phyloP scores from a whole-genome alignment of 1,140 invertebrate genomes.

The Coptotermes formosanus region DNA sequence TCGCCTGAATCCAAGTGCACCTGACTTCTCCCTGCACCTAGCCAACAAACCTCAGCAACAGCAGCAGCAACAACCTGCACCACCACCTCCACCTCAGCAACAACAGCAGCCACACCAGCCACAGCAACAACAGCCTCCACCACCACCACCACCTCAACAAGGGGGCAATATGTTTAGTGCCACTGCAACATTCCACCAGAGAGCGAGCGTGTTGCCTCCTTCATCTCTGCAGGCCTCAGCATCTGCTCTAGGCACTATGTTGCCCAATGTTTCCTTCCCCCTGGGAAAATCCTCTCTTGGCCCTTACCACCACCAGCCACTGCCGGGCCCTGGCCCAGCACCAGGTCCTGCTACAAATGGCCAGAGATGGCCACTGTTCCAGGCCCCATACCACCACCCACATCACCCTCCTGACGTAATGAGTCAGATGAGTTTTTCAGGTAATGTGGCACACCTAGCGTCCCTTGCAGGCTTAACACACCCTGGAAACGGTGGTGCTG shows the following conservation, averaged over 20 bases:
- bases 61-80: conserved; percentile 6
- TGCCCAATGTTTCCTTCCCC: conserved; percentile 25
- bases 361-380: conserved; percentile 38
- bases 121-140: neutral
- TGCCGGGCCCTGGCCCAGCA: conserved; percentile 46
- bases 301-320: conserved; percentile 39
- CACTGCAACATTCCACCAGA: conserved; percentile 24
- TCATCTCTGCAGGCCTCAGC: conserved; percentile 17
- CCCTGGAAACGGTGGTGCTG: conserved; percentile 39
- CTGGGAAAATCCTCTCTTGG: conserved; percentile 20
- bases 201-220: conserved; percentile 24
- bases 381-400: conserved; percentile 26
- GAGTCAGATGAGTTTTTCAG: conserved; percentile 26
- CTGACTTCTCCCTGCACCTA: conserved; percentile 68
- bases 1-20: conserved; percentile 82
- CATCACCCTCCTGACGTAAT: conserved; percentile 36
- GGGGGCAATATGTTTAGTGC: conserved; percentile 34
- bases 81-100: neutral
- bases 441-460: conserved; percentile 43
- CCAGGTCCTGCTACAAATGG: conserved; percentile 40
- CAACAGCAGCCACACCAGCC: conserved; percentile 37
- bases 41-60: conserved; percentile 43
- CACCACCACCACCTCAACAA: conserved; percentile 31
- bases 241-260: conserved; percentile 9
- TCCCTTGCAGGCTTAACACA: conserved; percentile 46